Base-by-base conservation (phyloP, 2,888 invertebrate species). In the Parnassius apollo region DNA sequence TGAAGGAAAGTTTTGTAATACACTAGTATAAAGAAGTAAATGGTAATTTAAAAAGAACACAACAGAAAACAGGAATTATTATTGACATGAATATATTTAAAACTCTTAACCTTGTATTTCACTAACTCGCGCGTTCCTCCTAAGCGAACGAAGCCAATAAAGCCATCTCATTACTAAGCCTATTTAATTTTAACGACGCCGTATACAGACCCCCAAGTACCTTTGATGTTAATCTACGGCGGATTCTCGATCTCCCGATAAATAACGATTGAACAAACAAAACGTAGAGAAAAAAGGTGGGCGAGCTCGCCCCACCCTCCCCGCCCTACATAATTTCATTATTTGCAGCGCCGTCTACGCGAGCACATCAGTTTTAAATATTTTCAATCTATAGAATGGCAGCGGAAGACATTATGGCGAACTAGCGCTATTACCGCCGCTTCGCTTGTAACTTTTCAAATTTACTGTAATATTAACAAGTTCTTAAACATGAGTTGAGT, bases 221-320 rank as follows among this genome's bases (percentile, higher is more conserved):
- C 82, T 87, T 87, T 86, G 86, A 87, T 85, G 83, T 84, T 85
- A 84, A 87, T 87, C 85, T 85, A 80, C 80, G 81, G 76, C 74
- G 76, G 73, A 72, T 75, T 76, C 77, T 75, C 80, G 82, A 86
- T 86, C 85, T 83, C 75, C 83, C 85, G 85, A 85, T 85, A 86
- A 84, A 85, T 85, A 83, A 82, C 80, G 83, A 81, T 83, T 83
- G 80, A 78, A 83, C 85, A 86, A 85, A 86, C 85, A 83, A 85
- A 82, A 79, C 73, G 76, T 76, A 74, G 78, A 80, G 76, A 82
- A 77, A 75, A 75, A 71, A 74, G 70, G 72, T 70, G 69, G 69
- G 44, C 66, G 44, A 46, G 64, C 69, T 61, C 70, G 70, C 57
- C 57, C 48, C 69, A 55, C 57, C 65, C 62, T 65, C 70, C 70